Base-by-base conservation (phyloP, 2,888 invertebrate genomes). In the Tricholauxania praeusta region DNA sequence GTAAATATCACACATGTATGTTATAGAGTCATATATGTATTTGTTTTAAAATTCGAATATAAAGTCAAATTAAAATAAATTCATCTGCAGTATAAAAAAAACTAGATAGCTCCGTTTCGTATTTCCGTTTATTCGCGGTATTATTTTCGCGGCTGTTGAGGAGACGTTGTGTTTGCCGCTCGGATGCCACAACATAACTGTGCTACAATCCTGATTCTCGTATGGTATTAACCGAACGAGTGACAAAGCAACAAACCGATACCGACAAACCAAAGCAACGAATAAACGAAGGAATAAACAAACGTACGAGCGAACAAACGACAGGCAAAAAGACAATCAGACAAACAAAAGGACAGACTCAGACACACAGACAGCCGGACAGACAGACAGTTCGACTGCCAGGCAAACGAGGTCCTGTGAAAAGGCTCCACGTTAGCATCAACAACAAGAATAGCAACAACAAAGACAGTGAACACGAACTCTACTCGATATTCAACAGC, bases 101-200 rank as follows among this genome's bases (percentile, higher is more conserved):
- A 39, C 4, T 39, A 39, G 39, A 10, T 39, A 39, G 39, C 39
- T 39, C 57, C 57, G 57, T 57, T 8, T 57, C 57, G 22, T 57
- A 19, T 19, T 57, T n/a, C 8, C 39, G 39, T 10, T 39, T 19
- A 7, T n/a, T 57, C 6, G 19, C 7, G n/a, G n/a, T 57, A 22
- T 17, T 5, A 22, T 39, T 39, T 39, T 39, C 39, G 10, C 39
- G 39, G 39, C 39, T 10, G 39, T 39, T 39, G 8, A 39, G 39
- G 22, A 57, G 12, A 32, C 57, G 22, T 57, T 57, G 22, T 57
- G 70, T n/a, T 70, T 53, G 53, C n/a, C 70, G 62, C 53, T 62
- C 62, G 19, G 48, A 53, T 32, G 70, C 63, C 63, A 63, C 70
- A 49, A 55, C 62, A 22, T 63, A 70, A 70, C 70, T 70, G 70